These are phyloP conservation scores for Aspidoscelis tigris DNA, from an alignment of 2,113 vertebrate species.

Conservation along the genomic window DNA sequence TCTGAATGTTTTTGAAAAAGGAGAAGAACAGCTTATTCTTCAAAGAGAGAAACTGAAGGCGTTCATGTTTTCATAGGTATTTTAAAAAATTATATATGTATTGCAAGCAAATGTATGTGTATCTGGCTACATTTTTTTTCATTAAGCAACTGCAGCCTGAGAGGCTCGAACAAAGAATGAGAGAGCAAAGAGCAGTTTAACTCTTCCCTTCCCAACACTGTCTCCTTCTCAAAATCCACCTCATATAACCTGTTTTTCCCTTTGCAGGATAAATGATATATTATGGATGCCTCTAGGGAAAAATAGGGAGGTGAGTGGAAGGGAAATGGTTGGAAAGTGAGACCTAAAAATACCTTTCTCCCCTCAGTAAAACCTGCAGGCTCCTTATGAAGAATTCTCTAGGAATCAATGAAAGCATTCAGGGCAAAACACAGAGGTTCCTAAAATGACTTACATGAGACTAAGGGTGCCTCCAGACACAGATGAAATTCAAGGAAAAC, in stretches of 20 bases:
- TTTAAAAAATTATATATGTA: not conserved
- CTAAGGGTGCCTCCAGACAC: no score
- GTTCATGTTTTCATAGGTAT: not conserved
- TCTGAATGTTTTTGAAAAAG: not conserved
- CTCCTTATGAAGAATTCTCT: not conserved
- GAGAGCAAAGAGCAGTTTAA: not conserved
- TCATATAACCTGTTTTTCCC: not conserved
- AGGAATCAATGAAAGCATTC: not conserved
- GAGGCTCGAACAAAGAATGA: constrained; percentile 3
- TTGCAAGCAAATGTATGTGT: not conserved
- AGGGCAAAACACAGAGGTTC: not conserved
- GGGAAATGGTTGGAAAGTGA: not conserved
- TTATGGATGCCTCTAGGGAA: not conserved
- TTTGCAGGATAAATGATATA: not conserved
- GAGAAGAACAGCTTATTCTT: not conserved
- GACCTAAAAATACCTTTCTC: not conserved
- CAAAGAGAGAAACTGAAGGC: not conserved
- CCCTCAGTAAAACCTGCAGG: not conserved
- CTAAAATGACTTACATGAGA: not conserved
- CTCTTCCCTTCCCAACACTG: not conserved
- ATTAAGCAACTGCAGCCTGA: constrained; percentile 2
- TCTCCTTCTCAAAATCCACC: not conserved
- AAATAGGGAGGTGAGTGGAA: not conserved
- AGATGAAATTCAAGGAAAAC: not conserved
- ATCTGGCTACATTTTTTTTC: not conserved